A percentile compares a stretch with the other conserved stretches of the same genome.
Conservation (phyloP, 2,888 invertebrate genomes). For the Nasonia oneida region DNA sequence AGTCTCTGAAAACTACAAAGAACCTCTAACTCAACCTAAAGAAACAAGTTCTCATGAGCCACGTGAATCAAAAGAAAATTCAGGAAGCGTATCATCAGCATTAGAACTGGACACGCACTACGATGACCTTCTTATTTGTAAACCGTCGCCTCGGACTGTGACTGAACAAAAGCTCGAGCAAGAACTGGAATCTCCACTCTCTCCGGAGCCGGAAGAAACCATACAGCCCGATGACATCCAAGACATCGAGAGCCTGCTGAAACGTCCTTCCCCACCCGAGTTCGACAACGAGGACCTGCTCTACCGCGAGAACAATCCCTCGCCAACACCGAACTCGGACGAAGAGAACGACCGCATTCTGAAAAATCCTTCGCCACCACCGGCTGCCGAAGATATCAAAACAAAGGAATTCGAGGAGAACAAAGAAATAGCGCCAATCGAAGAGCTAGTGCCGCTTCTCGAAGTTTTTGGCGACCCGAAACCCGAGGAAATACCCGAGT, state of each 20-base stretch:
- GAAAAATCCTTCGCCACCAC: conserved; percentile 15
- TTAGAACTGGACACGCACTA: conserved; percentile 23
- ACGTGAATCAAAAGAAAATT: conserved; percentile 14
- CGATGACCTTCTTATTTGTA: not conserved
- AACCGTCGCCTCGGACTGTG: not conserved
- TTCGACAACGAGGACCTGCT: not conserved
- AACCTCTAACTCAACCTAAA: not conserved
- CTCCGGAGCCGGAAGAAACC: conserved; percentile 54
- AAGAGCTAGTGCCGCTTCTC: conserved; percentile 52
- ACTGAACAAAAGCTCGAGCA: not conserved
- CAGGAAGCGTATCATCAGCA: conserved; percentile 18
- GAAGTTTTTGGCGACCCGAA: conserved; percentile 55
- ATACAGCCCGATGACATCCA: conserved; percentile 42
- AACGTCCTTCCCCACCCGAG: not conserved
- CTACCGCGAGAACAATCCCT: conserved; percentile 1
- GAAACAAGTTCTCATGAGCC: not conserved
- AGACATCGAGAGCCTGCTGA: not conserved
- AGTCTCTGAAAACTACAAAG: conserved; percentile 16
- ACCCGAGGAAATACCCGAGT: conserved; percentile 44
- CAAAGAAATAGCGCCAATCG: not conserved
- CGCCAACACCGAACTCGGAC: not conserved
- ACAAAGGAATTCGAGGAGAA: not conserved
- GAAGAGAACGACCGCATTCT: not conserved
- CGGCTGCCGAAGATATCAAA: not conserved
- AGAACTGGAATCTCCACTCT: conserved; percentile 54